Base-by-base conservation (phyloP, 2,113 vertebrate species). In the Hepsetus odoe region DNA sequence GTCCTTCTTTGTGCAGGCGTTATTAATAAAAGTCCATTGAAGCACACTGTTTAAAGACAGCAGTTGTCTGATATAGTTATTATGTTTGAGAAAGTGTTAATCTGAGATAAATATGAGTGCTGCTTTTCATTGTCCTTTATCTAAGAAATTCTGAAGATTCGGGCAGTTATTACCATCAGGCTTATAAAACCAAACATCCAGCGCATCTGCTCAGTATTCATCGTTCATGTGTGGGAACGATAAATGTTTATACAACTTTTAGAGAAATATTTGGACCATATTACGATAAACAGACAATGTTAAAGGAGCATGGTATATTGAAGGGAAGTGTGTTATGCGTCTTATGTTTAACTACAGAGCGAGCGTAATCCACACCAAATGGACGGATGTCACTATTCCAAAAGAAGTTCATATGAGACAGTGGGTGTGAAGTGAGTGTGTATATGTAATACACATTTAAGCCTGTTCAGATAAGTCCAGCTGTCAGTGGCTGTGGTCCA, bases 201-300 rank as follows among this genome's bases (percentile, higher is more conserved):
- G 22, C 11, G 10, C 28, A 68, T 61, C 18, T 55, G 69, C 70
- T 35, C 33, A 22, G 16, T 20, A 6, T 58, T 72, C n/a, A 79
- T 46, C 56, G 44, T 18, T 74, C 49, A 66, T 76, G 10, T 16
- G 33, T 38, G 32, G 35, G 24, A 33, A 56, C 64, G 7, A 24
- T 40, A 56, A 65, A 74, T 59, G 22, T 74, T 68, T 67, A 74
- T 66, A 55, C 42, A 20, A n/a, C 16, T 33, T 80, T 44, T 38
- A 42, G 18, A 70, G 14, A 68, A 68, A 75, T 22, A 51, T 70
- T 55, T 62, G 32, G 8, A 24, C 44, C 8, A 46, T 9, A 68
- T 62, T 53, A 12, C 26, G 44, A 75, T 38, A 49, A 33, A 26
- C 59, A 65, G 59, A 42, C 44, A 1, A 28, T 72, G 56, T 72